Evolutionary conservation across 2,888 invertebrate genomes (phyloP).

Genomic region (Drosophila nr. fundita): DNA sequence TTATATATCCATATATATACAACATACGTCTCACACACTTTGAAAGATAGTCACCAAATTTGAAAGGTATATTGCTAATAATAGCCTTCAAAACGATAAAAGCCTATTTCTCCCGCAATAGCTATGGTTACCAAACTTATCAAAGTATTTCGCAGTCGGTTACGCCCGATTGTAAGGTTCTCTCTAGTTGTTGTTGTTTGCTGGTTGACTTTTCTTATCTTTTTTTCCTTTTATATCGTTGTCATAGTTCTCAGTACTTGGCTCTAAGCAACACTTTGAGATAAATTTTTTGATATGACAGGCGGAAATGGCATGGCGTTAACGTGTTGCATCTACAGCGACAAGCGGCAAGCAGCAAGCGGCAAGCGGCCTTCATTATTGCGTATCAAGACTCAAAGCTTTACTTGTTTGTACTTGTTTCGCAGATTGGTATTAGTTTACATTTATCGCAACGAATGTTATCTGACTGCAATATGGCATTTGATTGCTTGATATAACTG

Average conservation of each 20-base stretch:
- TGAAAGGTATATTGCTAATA: no score
- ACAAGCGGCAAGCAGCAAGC: constrained; percentile 9
- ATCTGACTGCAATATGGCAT: constrained; percentile 62
- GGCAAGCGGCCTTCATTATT: constrained; percentile 13
- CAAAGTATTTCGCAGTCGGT: no score
- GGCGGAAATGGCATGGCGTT: constrained; percentile 81
- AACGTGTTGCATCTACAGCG: constrained; percentile 69
- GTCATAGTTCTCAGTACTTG: constrained; percentile 56
- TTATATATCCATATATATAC: no score
- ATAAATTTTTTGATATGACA: constrained; percentile 83
- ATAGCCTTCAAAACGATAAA: no score
- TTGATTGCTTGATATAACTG: constrained; percentile 57
- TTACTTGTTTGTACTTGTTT: constrained; percentile 32
- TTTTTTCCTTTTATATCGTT: constrained; percentile 30
- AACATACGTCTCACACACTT: no score
- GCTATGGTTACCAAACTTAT: no score
- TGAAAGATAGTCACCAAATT: no score
- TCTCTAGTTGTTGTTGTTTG: constrained; percentile 4
- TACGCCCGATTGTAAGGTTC: no score
- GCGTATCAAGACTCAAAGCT: constrained; percentile 39
- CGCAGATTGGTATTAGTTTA: constrained; percentile 29
- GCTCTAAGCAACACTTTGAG: constrained; percentile 66
- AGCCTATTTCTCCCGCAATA: no score
- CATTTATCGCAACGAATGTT: constrained; percentile 60
- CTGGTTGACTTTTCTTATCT: neutral